These are phyloP conservation scores for Erpetoichthys calabaricus DNA, from an alignment of 2,797 vertebrate genomes.

Conservation along the genomic window DNA sequence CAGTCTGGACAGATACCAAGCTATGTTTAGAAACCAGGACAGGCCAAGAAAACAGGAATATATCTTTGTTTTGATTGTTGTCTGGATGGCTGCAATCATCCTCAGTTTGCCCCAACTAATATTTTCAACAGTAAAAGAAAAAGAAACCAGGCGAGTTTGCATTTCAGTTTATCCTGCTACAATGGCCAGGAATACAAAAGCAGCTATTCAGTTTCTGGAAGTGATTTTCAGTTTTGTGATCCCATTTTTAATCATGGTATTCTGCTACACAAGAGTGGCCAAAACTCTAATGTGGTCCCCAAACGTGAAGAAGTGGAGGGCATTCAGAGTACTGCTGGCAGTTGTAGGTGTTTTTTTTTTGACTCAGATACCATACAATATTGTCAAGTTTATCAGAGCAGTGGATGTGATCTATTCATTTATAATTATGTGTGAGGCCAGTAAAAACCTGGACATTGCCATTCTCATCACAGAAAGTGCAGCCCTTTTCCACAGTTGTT, in stretches of 20 bases:
- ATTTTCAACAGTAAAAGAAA: constrained; percentile 50
- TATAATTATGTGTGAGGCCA: constrained; percentile 57
- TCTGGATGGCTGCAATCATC: constrained; percentile 58
- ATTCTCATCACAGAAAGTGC: constrained; percentile 69
- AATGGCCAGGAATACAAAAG: constrained; percentile 46
- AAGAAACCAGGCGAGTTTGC: constrained; percentile 41
- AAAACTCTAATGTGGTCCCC: constrained; percentile 45
- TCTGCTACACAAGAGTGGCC: constrained; percentile 62
- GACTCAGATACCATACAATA: constrained; percentile 81
- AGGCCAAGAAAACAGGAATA: constrained; percentile 36
- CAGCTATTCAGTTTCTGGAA: constrained; percentile 62
- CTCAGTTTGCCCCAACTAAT: constrained; percentile 69
- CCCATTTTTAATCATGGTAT: constrained; percentile 68
- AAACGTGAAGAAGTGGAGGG: constrained; percentile 46
- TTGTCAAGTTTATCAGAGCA: constrained; percentile 61
- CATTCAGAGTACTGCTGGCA: constrained; percentile 60
- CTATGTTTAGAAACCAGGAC: constrained; percentile 24
- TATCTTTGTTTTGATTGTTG: constrained; percentile 44
- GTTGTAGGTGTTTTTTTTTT: constrained; percentile 66
- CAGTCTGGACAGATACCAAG: constrained; percentile 71
- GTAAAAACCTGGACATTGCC: constrained; percentile 62
- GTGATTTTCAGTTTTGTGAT: constrained; percentile 67
- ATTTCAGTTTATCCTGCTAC: constrained; percentile 47
- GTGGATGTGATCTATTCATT: constrained; percentile 63
- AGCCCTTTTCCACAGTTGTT: constrained; percentile 73